These are phyloP conservation scores for Yasuhikotakia modesta DNA, from an alignment of 2,797 vertebrate genomes.

Conservation along the genomic window DNA sequence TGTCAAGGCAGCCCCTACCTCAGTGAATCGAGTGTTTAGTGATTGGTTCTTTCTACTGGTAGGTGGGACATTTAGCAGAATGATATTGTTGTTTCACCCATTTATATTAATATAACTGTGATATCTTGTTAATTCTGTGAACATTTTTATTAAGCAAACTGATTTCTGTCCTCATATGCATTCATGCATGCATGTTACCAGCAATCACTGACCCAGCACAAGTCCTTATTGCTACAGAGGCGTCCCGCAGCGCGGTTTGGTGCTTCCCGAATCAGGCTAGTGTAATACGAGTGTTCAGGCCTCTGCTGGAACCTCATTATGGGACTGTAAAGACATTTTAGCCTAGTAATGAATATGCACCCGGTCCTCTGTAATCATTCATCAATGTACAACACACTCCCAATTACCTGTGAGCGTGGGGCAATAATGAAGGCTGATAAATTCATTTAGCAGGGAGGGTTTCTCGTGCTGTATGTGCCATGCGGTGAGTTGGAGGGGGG, in stretches of 20 bases:
- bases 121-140: no score
- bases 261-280: background rate
- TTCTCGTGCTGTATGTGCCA: slow-evolving; percentile 33
- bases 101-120: no score
- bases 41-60: no score
- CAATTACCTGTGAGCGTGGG: slow-evolving; percentile 55
- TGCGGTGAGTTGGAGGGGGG: background rate
- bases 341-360: slow-evolving; percentile 57
- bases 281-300: background rate
- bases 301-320: slow-evolving; percentile 43
- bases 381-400: slow-evolving; percentile 49
- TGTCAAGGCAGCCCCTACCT: no score
- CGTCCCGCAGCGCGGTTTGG: slow-evolving; percentile 2
- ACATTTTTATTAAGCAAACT: background rate
- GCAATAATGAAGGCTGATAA: slow-evolving; percentile 61
- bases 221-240: slow-evolving; percentile 1
- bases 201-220: background rate
- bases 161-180: background rate
- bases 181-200: slow-evolving; percentile 3
- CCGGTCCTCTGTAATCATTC: slow-evolving; percentile 61
- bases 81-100: no score
- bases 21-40: no score
- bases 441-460: slow-evolving; percentile 58
- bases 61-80: no score
- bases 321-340: no score